Base-by-base conservation (phyloP, 2,888 invertebrate species). In the Caenorhabditis macrosperma region DNA sequence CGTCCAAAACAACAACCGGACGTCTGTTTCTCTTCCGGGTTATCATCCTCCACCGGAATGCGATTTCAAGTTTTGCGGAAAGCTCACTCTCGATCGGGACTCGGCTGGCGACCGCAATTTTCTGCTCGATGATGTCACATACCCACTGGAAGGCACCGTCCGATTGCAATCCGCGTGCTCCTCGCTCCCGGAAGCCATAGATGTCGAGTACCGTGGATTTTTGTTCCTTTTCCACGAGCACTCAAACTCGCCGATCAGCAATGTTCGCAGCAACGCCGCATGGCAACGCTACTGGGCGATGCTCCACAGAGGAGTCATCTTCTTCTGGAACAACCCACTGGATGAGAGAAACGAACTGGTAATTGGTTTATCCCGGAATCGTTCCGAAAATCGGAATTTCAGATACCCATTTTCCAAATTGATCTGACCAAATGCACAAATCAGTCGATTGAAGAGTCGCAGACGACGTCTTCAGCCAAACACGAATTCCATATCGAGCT, bases 401-500 rank as follows among this genome's bases (percentile, higher is more conserved):
- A 50, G 50, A 50, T 50, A 26, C 81, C 85, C 2, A 63, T 81
- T 10, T 81, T 84, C 1, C 82, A 83, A 38, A 81, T 85, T 6
- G 85, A 85, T 67, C 59, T 86, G 28, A 82, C 85, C 9, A 84
- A 85, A 33, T 85, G 85, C 67, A 82, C 84, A 1, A 82, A 85
- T 75, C 76, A 78, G 17, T 76, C 77, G 15, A 74, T 83, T 50
- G 78, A 79, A 33, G 78, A 72, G 22, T 28, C 63, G 15, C 67
- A 50, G 48, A 63, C 61, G 20, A 54, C 46, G 4, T n/a, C 54
- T 50, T 35, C 55, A 7, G 26, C 50, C 3, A 6, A 50, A 9
- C 46, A 69, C 35, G 67, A 57, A 12, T 79, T 79, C 44, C 59
- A 57, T 12, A 91, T 97, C 41, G 95, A 86, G 35, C 74, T 88